phyloP scores from a whole-genome alignment of 2,888 invertebrate genomes.

The Dione juno region DNA sequence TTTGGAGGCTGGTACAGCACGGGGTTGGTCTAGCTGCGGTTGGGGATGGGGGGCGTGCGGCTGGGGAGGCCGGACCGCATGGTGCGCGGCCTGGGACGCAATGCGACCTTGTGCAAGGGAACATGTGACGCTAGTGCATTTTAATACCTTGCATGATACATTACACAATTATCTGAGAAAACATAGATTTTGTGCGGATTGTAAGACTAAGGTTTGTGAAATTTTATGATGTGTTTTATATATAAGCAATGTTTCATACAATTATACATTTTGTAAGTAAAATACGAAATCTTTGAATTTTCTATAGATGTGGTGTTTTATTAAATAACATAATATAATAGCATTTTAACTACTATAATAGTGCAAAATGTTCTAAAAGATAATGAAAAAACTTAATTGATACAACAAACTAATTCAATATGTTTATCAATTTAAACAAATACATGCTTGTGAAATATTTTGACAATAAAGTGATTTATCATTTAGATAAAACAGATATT shows the following conservation, averaged over 20 bases:
- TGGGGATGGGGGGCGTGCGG: slow-evolving; percentile 92
- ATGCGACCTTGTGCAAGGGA: slow-evolving; percentile 91
- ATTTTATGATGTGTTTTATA: too few relatives aligned
- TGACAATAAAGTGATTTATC: slow-evolving; percentile 34
- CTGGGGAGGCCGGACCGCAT: slow-evolving; percentile 84
- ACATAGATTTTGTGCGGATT: slow-evolving; percentile 97
- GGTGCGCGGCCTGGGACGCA: slow-evolving; percentile 93
- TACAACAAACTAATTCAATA: neutral
- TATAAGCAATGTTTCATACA: too few relatives aligned
- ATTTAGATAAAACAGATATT: slow-evolving; percentile 40
- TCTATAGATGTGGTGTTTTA: neutral
- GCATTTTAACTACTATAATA: neutral
- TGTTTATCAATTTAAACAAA: neutral
- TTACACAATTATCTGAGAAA: slow-evolving; percentile 95
- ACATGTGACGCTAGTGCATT: slow-evolving; percentile 94
- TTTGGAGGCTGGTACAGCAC: slow-evolving; percentile 92
- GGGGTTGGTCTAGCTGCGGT: slow-evolving; percentile 88
- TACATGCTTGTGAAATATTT: neutral
- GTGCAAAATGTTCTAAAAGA: neutral
- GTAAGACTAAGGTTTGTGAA: slow-evolving; percentile 91
- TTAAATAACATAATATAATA: too few relatives aligned
- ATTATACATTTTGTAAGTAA: neutral
- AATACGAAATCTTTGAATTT: neutral
- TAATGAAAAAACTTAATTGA: neutral
- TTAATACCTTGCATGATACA: slow-evolving; percentile 91